Base-by-base conservation (phyloP, 2,797 vertebrate species). In the Chaunax sp. region DNA sequence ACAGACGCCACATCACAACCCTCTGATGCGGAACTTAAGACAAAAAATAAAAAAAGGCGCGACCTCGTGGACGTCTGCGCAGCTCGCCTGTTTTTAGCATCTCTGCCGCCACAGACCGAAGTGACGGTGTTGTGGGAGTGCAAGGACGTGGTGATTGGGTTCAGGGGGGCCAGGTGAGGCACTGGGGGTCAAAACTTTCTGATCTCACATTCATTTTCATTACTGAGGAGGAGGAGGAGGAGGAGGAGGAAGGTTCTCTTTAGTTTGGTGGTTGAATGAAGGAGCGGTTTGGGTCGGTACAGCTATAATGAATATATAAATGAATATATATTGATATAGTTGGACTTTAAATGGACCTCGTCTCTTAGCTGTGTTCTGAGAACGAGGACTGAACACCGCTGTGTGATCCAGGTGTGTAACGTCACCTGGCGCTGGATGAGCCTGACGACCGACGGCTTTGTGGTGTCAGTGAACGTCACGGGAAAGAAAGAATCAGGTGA, bases 71-170 rank as follows among this genome's bases (percentile, higher is more conserved):
- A 68, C 30, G 75, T 73, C 92, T 91, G 90, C 58, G 22, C 12
- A 62, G 73, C 9, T 20, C 23, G 64, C 79, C 92, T 69, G 93
- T 92, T 94, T 84, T 82, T 76, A 77, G 77, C 35, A 44, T 63
- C 43, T n/a, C n/a, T n/a, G n/a, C n/a, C n/a, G n/a, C n/a, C n/a
- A n/a, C n/a, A n/a, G n/a, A n/a, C n/a, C n/a, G n/a, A n/a, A n/a
- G n/a, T n/a, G n/a, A n/a, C n/a, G n/a, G 11, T 11, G 13, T 37
- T 14, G 35, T 37, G 14, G 14, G 38, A 16, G 38, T 15, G 38
- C 38, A 46, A 72, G 77, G 80, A 59, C 6, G 75, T 45, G 80
- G 78, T 45, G 69, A 53, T 64, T 19, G 2, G 56, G 62, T 64
- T 76, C 50, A 18, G 2, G 54, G 45, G 6, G 28, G 18, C 16